These are phyloP conservation scores for Panulirus ornatus DNA, from an alignment of 1,140 invertebrate species.

Conservation along the genomic window DNA sequence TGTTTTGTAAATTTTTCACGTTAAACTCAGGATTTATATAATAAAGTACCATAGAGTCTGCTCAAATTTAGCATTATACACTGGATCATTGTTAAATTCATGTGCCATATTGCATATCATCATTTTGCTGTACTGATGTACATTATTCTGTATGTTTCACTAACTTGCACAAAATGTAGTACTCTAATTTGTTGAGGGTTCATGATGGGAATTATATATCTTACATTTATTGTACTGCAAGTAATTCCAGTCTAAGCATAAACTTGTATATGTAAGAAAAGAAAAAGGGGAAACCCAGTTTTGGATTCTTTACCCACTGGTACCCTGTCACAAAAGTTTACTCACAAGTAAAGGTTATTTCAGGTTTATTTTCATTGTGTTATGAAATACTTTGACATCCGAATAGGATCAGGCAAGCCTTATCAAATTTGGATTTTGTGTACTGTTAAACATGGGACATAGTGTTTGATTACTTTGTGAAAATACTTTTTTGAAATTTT, in stretches of 20 bases:
- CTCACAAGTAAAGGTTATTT: too few species aligned
- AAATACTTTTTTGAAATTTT: neutral
- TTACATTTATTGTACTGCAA: too few species aligned
- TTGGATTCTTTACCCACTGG: neutral
- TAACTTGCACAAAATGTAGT: neutral
- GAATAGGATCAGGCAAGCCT: neutral
- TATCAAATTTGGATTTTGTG: too few species aligned
- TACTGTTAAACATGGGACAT: too few species aligned
- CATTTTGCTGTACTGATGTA: neutral
- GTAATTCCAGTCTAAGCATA: too few species aligned
- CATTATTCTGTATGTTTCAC: neutral
- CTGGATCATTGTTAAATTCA: neutral
- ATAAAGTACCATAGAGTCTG: neutral
- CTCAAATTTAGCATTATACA: neutral
- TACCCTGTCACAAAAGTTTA: too few species aligned
- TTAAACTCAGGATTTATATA: neutral
- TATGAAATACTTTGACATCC: too few species aligned
- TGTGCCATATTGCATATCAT: conserved; percentile 4
- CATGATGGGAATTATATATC: too few species aligned
- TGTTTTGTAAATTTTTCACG: neutral
- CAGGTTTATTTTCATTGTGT: neutral
- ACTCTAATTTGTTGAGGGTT: too few species aligned
- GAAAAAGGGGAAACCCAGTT: neutral
- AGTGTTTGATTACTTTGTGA: neutral
- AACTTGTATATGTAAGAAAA: neutral